Evolutionary conservation across 2,797 vertebrate species (phyloP).

Genomic region (Pangasius larnaudii): DNA sequence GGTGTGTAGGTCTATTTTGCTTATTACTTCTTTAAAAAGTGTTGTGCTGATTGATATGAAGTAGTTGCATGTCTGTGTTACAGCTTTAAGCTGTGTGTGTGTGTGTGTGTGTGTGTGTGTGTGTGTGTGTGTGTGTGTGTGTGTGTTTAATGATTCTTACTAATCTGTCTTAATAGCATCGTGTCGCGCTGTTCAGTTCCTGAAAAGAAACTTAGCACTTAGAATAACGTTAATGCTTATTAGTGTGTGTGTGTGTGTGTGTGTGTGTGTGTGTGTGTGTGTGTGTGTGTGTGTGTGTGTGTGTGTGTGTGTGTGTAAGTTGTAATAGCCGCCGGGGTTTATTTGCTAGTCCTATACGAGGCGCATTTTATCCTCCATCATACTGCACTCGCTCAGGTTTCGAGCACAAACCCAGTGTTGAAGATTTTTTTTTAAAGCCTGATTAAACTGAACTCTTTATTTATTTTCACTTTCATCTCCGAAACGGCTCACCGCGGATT

Average conservation of each 20-base stretch:
- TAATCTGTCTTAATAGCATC: conserved; percentile 68
- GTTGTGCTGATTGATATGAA: background rate
- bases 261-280: conserved; percentile 25
- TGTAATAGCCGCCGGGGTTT: conserved; percentile 92
- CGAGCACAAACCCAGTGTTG: conserved; percentile 91
- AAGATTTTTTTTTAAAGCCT: conserved; percentile 91
- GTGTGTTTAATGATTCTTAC: conserved; percentile 57
- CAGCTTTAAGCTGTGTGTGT: background rate
- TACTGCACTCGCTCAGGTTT: conserved; percentile 83
- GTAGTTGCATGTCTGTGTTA: background rate
- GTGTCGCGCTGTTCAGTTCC: conserved; percentile 81
- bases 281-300: conserved; percentile 50
- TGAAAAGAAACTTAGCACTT: conserved; percentile 90
- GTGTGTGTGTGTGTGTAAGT: conserved; percentile 84
- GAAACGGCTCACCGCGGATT: conserved; percentile 87
- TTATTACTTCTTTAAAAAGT: background rate
- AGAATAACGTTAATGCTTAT: conserved; percentile 96
- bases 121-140: conserved; percentile 10
- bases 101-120: conserved; percentile 1
- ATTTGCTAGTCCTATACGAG: conserved; percentile 78
- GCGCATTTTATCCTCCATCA: conserved; percentile 96
- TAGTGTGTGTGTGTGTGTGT: conserved; percentile 85
- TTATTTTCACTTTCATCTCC: conserved; percentile 99
- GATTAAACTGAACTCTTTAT: conserved; percentile 99
- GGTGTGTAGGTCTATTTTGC: background rate